Conservation (phyloP, 2,113 vertebrate species). For the Lepus americanus region DNA sequence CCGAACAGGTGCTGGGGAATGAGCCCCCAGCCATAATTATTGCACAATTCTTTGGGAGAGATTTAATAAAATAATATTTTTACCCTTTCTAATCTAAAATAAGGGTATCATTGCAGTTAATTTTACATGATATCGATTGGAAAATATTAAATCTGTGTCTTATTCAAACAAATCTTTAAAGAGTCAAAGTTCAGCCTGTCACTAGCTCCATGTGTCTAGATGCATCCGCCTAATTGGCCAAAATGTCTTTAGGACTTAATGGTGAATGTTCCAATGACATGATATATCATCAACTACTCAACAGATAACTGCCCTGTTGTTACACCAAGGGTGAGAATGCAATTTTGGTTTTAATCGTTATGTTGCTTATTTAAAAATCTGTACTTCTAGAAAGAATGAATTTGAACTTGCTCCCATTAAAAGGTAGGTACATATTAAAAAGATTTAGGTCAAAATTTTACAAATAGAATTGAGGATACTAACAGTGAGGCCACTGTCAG, state of each 20-base stretch:
- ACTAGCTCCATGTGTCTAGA: neutral
- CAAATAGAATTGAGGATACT: neutral
- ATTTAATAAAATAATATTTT: slow-evolving; percentile 14
- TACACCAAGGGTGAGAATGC: neutral
- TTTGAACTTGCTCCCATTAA: neutral
- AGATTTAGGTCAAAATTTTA: neutral
- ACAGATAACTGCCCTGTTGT: neutral
- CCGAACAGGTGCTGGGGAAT: neutral
- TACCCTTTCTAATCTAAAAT: neutral
- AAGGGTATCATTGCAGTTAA: neutral
- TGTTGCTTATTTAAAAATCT: neutral
- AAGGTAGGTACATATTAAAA: neutral
- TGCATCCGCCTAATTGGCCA: neutral
- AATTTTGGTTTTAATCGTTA: neutral
- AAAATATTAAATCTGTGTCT: slow-evolving; percentile 33
- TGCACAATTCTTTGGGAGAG: neutral
- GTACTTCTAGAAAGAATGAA: neutral
- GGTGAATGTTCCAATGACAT: neutral
- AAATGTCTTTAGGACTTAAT: neutral
- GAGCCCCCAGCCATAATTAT: neutral
- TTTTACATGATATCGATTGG: neutral
- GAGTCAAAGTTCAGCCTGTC: neutral
- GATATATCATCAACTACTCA: neutral
- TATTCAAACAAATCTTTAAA: slow-evolving; percentile 48
- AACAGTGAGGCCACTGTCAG: neutral